Evolutionary conservation across 2,113 vertebrate genomes (phyloP).

Genomic region (Lathamus discolor): DNA sequence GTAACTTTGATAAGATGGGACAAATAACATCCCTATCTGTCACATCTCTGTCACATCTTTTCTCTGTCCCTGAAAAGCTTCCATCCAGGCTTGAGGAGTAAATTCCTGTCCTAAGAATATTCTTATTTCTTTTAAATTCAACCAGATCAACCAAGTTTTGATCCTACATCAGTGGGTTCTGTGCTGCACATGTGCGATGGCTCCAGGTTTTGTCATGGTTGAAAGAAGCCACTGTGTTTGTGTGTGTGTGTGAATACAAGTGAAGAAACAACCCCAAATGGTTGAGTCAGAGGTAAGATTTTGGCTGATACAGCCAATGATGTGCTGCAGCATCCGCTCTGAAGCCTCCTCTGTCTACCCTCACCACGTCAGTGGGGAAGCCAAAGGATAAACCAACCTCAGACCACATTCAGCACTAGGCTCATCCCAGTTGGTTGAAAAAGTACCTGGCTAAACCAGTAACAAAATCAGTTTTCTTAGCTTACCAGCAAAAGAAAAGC

Average conservation of each 20-base stretch:
- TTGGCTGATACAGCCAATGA: background rate
- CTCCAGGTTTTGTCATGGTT: background rate
- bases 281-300: background rate
- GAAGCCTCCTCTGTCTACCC: background rate
- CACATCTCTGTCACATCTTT: background rate
- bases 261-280: background rate
- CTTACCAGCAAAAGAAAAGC: background rate
- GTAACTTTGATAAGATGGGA: background rate
- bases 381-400: background rate
- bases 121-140: background rate
- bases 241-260: background rate
- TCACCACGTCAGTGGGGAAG: background rate
- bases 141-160: background rate
- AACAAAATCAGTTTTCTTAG: background rate
- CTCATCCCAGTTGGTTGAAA: background rate
- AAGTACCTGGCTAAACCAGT: background rate
- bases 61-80: background rate
- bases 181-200: accelerated
- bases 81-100: background rate
- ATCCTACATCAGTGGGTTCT: background rate
- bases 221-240: background rate
- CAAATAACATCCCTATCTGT: too few species aligned
- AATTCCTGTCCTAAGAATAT: background rate
- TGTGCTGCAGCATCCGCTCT: background rate
- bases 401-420: background rate